phyloP scores from a whole-genome alignment of 2,113 vertebrate genomes.

The Erpornis zantholeuca region DNA sequence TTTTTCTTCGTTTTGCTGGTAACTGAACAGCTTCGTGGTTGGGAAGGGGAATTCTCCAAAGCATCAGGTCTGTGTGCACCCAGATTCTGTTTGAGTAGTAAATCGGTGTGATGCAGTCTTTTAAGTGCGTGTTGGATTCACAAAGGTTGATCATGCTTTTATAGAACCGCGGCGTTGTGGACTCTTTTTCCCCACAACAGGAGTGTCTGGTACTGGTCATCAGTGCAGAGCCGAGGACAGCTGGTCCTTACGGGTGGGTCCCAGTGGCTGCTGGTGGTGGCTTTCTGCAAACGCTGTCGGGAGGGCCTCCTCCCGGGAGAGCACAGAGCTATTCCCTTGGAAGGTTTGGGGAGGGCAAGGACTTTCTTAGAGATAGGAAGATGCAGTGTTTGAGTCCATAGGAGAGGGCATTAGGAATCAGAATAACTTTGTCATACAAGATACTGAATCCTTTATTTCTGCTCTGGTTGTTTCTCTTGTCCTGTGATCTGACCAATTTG shows the following conservation, averaged over 20 bases:
- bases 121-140: not conserved
- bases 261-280: too few species aligned
- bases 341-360: not conserved
- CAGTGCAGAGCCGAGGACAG: fast-evolving
- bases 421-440: not conserved
- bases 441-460: not conserved
- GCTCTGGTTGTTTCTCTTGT: not conserved
- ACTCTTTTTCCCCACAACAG: fast-evolving
- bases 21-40: not conserved
- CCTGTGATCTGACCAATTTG: not conserved
- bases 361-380: not conserved
- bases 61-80: not conserved
- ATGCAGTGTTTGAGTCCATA: fast-evolving
- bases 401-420: not conserved
- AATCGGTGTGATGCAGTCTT: not conserved
- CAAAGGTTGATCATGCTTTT: not conserved
- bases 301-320: not conserved
- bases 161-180: fast-evolving
- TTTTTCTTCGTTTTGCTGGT: not conserved
- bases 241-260: fast-evolving
- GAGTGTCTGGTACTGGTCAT: fast-evolving
- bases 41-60: not conserved
- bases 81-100: not conserved
- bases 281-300: fast-evolving
- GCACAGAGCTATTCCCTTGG: not conserved